Evolutionary conservation across 2,888 invertebrate species (phyloP).

Genomic region (Nemurella pictetii): DNA sequence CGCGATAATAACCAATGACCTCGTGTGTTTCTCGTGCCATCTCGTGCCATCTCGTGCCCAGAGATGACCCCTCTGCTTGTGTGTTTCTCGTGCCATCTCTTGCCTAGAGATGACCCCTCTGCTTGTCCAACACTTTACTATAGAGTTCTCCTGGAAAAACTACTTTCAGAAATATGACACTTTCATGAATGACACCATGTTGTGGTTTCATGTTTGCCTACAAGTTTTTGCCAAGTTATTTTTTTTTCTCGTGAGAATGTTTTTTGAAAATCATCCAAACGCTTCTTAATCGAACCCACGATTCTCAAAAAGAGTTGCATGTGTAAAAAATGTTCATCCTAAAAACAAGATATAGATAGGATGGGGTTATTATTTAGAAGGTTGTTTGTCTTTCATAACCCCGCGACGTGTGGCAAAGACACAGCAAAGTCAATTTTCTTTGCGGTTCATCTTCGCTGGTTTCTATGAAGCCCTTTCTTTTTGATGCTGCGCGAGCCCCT

Average conservation of each 20-base stretch:
- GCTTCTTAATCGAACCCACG: no score
- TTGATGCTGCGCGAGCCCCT: not conserved
- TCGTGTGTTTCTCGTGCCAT: not conserved
- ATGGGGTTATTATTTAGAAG: no score
- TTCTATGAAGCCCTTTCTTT: not conserved
- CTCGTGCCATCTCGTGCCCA: no score
- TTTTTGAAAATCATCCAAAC: not conserved
- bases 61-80: no score
- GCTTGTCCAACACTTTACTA: no score
- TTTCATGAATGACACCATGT: not conserved
- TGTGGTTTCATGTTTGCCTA: not conserved
- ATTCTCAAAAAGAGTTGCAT: no score
- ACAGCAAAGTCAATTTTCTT: not conserved
- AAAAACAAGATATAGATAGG: no score
- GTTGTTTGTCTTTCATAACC: no score
- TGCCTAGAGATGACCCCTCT: no score
- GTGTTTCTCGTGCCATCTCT: no score
- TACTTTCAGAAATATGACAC: not conserved
- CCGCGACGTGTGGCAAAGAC: no score
- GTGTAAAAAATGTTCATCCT: no score
- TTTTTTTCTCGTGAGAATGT: not conserved
- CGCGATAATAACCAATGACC: slow-evolving; percentile 2
- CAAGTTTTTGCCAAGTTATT: not conserved
- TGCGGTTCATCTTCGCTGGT: not conserved
- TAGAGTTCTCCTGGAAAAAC: not conserved